Base-by-base conservation (phyloP, 2,797 vertebrate genomes). In the Liparis tanakae region DNA sequence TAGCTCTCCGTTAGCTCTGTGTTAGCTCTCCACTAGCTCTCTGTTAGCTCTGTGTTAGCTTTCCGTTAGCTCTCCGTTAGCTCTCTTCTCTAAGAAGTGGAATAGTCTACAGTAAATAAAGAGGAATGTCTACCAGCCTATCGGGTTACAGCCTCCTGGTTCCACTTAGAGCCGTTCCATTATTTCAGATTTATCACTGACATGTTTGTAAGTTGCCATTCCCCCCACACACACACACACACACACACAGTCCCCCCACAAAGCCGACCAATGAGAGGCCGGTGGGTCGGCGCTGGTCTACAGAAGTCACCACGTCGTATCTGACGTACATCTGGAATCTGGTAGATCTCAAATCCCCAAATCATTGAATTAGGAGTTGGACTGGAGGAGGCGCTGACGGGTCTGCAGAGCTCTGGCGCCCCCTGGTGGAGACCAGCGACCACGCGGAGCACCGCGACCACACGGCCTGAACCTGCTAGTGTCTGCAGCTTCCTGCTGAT, bases 181-280 rank as follows among this genome's bases (percentile, higher is more conserved):
- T 94, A 94, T 94, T 93, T 92, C 78, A 89, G 91, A 94, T 94
- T 93, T 94, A 93, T 92, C 90, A 91, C 90, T 90, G 90, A 85
- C 74, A 79, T 81, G 81, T 90, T 91, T 85, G 85, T 87, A 88
- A 81, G 85, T 90, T 83, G 87, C 89, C 82, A 75, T 90, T 85
- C 58, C 79, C 70, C 76, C 76, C 81, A 81, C 70, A 67, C 54
- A 79, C 65, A 78, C 72, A 77, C 76, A 79, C 76, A 63, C 60
- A 81, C 70, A n/a, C n/a, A n/a, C n/a, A n/a, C n/a, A n/a, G n/a
- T n/a, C 25, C 25, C 25, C 25, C 25, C 25, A 30, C 25, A 30
- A 3, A 30, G 25, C 25, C 25, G 25, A 30, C 25, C 25, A 30
- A 30, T 30, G 1, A 53, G 36, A 7, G 3, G 34, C 53, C 20